Base-by-base conservation (phyloP, 2,113 vertebrate species). In the Ammodramus savannarum region DNA sequence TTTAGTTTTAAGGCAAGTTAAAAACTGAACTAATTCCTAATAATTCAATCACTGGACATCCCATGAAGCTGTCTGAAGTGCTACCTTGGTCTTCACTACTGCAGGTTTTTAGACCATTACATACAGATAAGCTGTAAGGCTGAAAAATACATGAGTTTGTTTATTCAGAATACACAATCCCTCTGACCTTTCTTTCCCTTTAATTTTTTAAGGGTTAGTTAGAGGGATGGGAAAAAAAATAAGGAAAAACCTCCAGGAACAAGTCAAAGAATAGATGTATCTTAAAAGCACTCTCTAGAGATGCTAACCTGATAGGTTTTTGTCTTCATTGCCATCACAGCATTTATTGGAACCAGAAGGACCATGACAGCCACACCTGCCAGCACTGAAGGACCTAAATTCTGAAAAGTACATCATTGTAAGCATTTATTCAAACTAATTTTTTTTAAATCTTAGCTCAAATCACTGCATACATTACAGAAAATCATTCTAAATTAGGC, bases 351-450 rank as follows among this genome's bases (percentile, higher is more conserved):
- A 77, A 99, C 98, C 98, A 99, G 98, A 29, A 99, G 97, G 46
- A 99, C 51, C 99, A 99, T 99, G 68, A 99, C 99, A 4, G 98
- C 99, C 85, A 99, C 98, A 7, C 99, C 99, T 3, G 99, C 99
- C 83, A 99, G 93, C 55, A 99, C 98, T 0, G 99, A 98, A 2
- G 99, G 98, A 36, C 99, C 99, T 95, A 99, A 97, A 93, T 97
- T 99, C 99, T 99, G 83, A n/a, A 72, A 62, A 92, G 55, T 4
- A 86, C 1, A 4, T 34, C 11, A 41, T 14, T 78, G n/a, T 57
- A 55, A 83, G 34, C 23, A 48, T 54, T 67, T 44, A 49, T 48
- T 73, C 32, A 75, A 63, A 87, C 6, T 44, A 0, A 20, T 63
- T 73, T 76, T 76, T 59, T 59, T 3, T 2, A 81, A 48, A 62